Evolutionary conservation across 1,140 invertebrate species (phyloP).

Genomic region (Bactericera cockerelli): DNA sequence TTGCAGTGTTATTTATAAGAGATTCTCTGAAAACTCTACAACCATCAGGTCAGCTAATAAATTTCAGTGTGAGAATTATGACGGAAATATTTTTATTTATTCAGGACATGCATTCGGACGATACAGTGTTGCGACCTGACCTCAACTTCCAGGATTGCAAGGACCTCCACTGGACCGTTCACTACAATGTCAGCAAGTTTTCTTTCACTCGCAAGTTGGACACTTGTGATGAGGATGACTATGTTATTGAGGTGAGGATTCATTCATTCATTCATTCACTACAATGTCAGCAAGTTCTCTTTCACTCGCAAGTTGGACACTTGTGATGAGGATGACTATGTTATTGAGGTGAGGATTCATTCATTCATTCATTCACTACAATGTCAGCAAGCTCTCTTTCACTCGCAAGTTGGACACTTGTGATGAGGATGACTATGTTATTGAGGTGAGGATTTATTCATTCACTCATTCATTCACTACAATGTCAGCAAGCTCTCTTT

Average conservation of each 20-base stretch:
- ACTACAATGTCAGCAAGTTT: slow-evolving; percentile 43
- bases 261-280: no score
- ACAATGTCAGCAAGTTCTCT: slow-evolving; percentile 45
- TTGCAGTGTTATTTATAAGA: no score
- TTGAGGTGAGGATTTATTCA: slow-evolving; percentile 54
- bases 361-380: slow-evolving; percentile 34
- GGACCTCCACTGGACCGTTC: slow-evolving; percentile 39
- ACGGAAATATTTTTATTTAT: no score
- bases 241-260: slow-evolving; percentile 62
- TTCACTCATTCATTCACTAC: no score
- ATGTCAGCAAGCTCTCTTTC: slow-evolving; percentile 53
- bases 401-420: slow-evolving; percentile 80
- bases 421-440: slow-evolving; percentile 71
- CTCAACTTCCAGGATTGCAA: slow-evolving; percentile 70
- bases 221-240: slow-evolving; percentile 81
- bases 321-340: slow-evolving; percentile 76
- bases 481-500: slow-evolving; percentile 54
- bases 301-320: slow-evolving; percentile 78
- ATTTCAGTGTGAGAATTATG: no score
- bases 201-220: slow-evolving; percentile 70
- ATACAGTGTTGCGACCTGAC: slow-evolving; percentile 43
- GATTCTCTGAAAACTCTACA: no score
- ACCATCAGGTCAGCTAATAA: no score
- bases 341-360: slow-evolving; percentile 74
- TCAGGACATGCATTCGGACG: slow-evolving; percentile 60